Conservation (phyloP, 2,888 invertebrate genomes). For the Chloroclystis v-ata region DNA sequence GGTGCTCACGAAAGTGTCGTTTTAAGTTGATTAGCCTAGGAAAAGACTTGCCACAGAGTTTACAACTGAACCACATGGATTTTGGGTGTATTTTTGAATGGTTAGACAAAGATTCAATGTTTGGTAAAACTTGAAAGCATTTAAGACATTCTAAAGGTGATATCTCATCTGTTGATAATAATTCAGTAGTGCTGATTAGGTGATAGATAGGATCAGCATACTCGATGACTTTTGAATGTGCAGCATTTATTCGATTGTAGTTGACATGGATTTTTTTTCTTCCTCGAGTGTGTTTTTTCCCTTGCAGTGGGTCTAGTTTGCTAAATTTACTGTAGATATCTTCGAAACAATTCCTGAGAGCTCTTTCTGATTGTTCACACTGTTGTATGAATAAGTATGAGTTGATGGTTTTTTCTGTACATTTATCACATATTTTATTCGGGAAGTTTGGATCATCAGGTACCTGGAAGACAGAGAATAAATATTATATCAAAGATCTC, state of each 20-base stretch:
- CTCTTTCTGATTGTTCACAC: constrained; percentile 58
- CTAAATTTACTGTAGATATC: constrained; percentile 60
- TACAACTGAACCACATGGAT: constrained; percentile 64
- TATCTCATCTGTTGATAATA: constrained; percentile 33
- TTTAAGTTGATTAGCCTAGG: constrained; percentile 47
- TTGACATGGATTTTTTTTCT: constrained; percentile 58
- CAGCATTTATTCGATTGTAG: constrained; percentile 45
- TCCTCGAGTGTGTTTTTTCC: constrained; percentile 47
- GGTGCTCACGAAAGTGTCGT: constrained; percentile 38
- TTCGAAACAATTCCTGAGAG: constrained; percentile 59
- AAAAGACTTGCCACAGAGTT: constrained; percentile 61
- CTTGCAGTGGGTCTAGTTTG: constrained; percentile 58
- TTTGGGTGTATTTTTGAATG: constrained; percentile 60
- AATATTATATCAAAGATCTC: too few species aligned
- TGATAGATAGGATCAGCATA: constrained; percentile 63
- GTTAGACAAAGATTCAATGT: constrained; percentile 47
- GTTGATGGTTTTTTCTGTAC: constrained; percentile 50
- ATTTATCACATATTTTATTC: constrained; percentile 57
- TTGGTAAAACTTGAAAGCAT: constrained; percentile 58
- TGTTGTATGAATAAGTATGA: constrained; percentile 65
- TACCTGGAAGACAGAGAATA: constrained; percentile 43
- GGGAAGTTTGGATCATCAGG: constrained; percentile 52
- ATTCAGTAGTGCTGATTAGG: constrained; percentile 46
- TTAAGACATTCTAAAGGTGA: constrained; percentile 56
- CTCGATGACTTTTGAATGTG: constrained; percentile 53